Evolutionary conservation across 2,888 invertebrate genomes (phyloP), one percentile per base, ranked within the genome.

Genomic region (Lasiommata megera): DNA sequence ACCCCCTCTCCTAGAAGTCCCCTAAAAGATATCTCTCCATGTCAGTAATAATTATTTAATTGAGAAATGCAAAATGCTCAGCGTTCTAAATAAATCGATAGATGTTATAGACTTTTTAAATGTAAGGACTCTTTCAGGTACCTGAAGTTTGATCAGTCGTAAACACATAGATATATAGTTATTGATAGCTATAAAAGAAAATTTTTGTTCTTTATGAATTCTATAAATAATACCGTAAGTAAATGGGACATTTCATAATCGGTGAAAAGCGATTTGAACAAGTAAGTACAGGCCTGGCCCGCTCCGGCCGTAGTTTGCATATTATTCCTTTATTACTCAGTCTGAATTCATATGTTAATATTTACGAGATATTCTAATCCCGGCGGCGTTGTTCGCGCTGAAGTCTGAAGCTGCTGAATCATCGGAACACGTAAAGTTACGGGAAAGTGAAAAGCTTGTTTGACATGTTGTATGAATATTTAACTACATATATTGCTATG

Each of bases 261-360:
- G 8, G 1, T 16, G 2, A 8, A 38, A 38, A 8, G 16, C 8
- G 14, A 38, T 16, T 38, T 14, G 7, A 38, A 5, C 6, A 1
- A 16, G 16, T 16, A 34, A 38, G 1, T 41, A 41, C 23, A 41
- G 23, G 28, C 43, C 23, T 23, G 12, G 28, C 28, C 34, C 9
- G 34, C 12, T 23, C 28, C 28, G 23, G 8, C 8, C 11, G 11
- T 34, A 34, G 11, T 34, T 34, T 34, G 11, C 34, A 34, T 34
- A 34, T 34, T 34, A 34, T 34, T 34, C 34, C 34, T 34, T 34
- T 34, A 34, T 34, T 34, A 34, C 11, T 43, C 28, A 1, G 12
- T 38, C 18, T 51, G 7, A 28, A 29, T 44, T 44, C 38, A 38
- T 51, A 38, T 51, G 50, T 51, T 51, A 51, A 51, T 51, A 38